Evolutionary conservation across 2,113 vertebrate species (phyloP).

Genomic region (Danionella cerebrum): DNA sequence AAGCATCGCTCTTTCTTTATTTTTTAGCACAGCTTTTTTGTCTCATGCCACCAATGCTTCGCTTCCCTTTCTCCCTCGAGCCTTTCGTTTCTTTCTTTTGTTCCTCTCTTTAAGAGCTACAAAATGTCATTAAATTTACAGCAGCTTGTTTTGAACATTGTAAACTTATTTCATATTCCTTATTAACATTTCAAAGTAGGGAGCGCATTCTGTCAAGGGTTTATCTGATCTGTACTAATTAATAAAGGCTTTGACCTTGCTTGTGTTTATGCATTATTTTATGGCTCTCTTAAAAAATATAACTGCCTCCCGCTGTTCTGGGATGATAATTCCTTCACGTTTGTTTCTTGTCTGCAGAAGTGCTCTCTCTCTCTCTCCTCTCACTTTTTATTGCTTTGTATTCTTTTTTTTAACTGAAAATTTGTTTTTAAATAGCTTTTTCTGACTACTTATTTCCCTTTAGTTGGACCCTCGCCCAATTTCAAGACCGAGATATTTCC

Average conservation of each 20-base stretch:
- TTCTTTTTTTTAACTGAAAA: background rate
- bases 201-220: conserved; percentile 22
- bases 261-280: conserved; percentile 26
- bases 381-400: background rate
- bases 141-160: conserved; percentile 20
- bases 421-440: background rate
- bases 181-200: conserved; percentile 40
- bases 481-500: conserved; percentile 41
- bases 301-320: conserved; percentile 5
- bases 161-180: conserved; percentile 28
- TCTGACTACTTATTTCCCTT: background rate
- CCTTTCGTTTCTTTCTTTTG: conserved; percentile 11
- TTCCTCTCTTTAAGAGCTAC: conserved; percentile 12
- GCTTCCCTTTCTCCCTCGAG: background rate
- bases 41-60: conserved; percentile 1
- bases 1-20: background rate
- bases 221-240: conserved; percentile 36
- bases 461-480: conserved; percentile 36
- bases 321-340: background rate
- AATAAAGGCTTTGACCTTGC: conserved; percentile 34
- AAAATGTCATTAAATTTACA: conserved; percentile 33
- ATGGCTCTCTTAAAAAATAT: conserved; percentile 16
- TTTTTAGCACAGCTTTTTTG: background rate
- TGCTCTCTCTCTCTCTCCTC: background rate
- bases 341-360: background rate